phyloP scores from a whole-genome alignment of 2,888 invertebrate species.

The Scaptomyza flava region DNA sequence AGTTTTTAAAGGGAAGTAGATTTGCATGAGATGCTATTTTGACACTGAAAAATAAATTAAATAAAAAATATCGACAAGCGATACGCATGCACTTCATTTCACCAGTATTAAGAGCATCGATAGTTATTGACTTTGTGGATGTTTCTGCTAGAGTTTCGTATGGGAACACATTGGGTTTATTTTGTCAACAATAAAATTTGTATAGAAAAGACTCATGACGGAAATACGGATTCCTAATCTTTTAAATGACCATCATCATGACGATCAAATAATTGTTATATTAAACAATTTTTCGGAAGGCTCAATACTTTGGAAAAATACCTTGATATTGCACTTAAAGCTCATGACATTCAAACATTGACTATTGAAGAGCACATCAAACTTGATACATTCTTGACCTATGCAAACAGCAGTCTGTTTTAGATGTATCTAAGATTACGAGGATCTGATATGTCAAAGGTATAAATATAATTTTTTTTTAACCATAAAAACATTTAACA shows the following conservation, averaged over 20 bases:
- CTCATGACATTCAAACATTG: conserved; percentile 5
- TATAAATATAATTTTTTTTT: conserved; percentile 4
- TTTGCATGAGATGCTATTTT: too few species aligned
- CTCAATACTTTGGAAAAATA: conserved; percentile 52
- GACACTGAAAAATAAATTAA: too few species aligned
- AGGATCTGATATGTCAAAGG: conserved; percentile 53
- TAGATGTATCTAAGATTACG: conserved; percentile 60
- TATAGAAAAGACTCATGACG: too few species aligned
- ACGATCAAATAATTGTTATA: conserved; percentile 16
- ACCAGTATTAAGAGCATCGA: too few species aligned
- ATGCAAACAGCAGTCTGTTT: conserved; percentile 56
- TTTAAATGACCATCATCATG: not conserved
- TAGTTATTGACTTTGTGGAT: too few species aligned
- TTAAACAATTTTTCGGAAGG: conserved; percentile 29
- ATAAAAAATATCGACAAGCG: too few species aligned
- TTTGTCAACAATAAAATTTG: too few species aligned
- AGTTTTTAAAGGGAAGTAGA: too few species aligned
- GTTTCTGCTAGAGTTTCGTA: not conserved
- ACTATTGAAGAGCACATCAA: conserved; percentile 48
- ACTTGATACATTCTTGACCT: conserved; percentile 55
- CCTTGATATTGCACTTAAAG: conserved; percentile 32
- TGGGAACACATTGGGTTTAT: not conserved
- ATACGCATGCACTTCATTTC: too few species aligned
- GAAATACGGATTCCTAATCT: not conserved
- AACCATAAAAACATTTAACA: not conserved